Conservation (phyloP, 35 echinoderm and acorn worm species). For the Apostichopus japonicus region DNA sequence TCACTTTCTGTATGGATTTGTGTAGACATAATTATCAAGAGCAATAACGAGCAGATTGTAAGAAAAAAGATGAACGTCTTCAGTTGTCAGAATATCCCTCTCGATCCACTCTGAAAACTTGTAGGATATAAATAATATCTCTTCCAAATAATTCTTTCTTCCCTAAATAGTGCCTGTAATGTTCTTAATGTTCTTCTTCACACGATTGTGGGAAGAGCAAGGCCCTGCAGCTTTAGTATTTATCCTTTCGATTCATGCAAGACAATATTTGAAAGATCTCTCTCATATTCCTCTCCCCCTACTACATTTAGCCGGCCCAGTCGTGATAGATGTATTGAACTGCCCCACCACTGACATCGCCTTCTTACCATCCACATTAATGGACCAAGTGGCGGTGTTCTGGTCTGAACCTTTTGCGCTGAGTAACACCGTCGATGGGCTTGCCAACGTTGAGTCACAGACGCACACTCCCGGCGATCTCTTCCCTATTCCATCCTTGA, state of each 20-base stretch:
- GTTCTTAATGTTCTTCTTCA: no score
- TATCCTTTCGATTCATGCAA: neutral
- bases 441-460: neutral
- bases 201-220: neutral
- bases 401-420: constrained; percentile 32
- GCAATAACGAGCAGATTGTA: no score
- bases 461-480: neutral
- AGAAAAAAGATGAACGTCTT: neutral
- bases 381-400: neutral
- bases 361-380: neutral
- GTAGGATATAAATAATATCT: neutral
- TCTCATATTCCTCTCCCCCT: neutral
- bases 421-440: neutral
- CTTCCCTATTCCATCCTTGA: constrained; percentile 4
- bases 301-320: constrained; percentile 6
- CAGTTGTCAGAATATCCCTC: neutral
- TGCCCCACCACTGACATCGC: neutral
- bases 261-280: no score
- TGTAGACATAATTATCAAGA: no score
- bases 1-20: no score
- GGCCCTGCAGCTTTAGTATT: neutral
- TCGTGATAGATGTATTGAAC: neutral
- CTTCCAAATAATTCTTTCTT: neutral
- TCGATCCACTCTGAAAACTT: neutral
- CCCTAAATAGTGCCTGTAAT: no score